Evolutionary conservation across 2,797 vertebrate species (phyloP).

Genomic region (Enteromius afrohamiltoni): DNA sequence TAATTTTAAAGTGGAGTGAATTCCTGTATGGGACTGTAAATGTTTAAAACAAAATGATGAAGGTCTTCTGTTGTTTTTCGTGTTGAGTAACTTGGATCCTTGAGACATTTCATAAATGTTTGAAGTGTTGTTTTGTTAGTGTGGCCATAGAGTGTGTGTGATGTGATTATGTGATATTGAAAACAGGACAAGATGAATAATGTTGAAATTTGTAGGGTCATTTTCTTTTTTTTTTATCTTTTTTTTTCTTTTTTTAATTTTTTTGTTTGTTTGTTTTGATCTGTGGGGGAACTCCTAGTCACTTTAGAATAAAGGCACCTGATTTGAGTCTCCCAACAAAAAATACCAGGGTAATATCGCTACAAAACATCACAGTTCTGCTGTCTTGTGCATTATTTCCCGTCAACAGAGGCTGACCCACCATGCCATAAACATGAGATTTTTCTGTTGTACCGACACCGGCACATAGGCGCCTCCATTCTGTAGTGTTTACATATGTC

Average conservation of each 20-base stretch:
- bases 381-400: conserved; percentile 73
- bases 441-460: conserved; percentile 70
- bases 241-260: conserved; percentile 22
- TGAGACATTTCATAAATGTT: conserved; percentile 92
- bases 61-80: conserved; percentile 96
- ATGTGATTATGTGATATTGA: conserved; percentile 79
- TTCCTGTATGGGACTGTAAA: conserved; percentile 88
- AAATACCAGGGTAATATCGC: conserved; percentile 59
- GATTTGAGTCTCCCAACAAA: conserved; percentile 61
- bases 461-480: conserved; percentile 80
- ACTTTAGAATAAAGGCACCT: conserved; percentile 65
- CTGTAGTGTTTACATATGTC: conserved; percentile 80
- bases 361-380: conserved; percentile 71
- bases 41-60: conserved; percentile 96
- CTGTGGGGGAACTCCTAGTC: conserved; percentile 65
- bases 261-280: conserved; percentile 67
- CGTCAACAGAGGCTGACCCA: conserved; percentile 63
- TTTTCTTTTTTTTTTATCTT: conserved; percentile 43
- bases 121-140: conserved; percentile 92
- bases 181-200: conserved; percentile 63
- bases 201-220: conserved; percentile 67
- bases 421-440: conserved; percentile 74
- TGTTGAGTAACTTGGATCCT: conserved; percentile 91
- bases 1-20: conserved; percentile 81
- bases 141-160: conserved; percentile 89